phyloP scores from a whole-genome alignment of 2,797 vertebrate genomes.

The Petrocephalus schoutedeni region DNA sequence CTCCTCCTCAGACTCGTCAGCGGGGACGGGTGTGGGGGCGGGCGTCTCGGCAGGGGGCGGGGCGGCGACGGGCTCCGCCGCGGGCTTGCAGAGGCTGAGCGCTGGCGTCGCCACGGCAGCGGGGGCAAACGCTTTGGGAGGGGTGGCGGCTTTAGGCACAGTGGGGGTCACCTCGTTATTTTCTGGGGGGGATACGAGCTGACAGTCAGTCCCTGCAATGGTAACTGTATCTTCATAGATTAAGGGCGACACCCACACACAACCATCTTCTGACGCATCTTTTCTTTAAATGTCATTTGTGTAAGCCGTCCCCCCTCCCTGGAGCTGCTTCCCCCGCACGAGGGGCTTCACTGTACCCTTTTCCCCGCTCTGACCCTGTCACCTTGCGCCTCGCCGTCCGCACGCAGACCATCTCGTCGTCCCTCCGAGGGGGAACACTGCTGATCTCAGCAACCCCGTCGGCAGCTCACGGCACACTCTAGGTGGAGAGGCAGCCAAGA shows the following conservation, averaged over 20 bases:
- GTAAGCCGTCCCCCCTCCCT: not conserved
- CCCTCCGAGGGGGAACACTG: not conserved
- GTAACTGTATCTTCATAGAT: not conserved
- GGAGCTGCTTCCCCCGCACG: not conserved
- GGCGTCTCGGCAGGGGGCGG: conserved; percentile 41
- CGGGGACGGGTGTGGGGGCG: conserved; percentile 43
- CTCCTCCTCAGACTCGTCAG: conserved; percentile 84
- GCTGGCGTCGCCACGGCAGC: not conserved
- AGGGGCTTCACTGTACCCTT: not conserved
- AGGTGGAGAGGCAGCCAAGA: not conserved
- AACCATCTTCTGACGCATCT: not conserved
- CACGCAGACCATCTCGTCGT: not conserved
- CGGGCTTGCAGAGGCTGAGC: conserved; percentile 42
- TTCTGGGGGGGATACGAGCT: conserved; percentile 36
- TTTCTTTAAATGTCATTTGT: not conserved
- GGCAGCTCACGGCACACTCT: not conserved
- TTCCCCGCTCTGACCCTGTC: not conserved
- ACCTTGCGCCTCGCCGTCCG: not conserved
- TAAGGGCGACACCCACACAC: not conserved
- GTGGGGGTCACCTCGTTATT: conserved; percentile 23
- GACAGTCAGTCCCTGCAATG: conserved; percentile 21
- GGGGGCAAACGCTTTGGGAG: conserved; percentile 31
- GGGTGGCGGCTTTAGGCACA: conserved; percentile 21
- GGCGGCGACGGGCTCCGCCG: conserved; percentile 48
- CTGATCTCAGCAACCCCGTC: conserved; percentile 15